A percentile compares a stretch with the other conserved stretches of the same genome.
Evolutionary conservation across 1,140 invertebrate species (phyloP).

Genomic region (Drosophila azteca): DNA sequence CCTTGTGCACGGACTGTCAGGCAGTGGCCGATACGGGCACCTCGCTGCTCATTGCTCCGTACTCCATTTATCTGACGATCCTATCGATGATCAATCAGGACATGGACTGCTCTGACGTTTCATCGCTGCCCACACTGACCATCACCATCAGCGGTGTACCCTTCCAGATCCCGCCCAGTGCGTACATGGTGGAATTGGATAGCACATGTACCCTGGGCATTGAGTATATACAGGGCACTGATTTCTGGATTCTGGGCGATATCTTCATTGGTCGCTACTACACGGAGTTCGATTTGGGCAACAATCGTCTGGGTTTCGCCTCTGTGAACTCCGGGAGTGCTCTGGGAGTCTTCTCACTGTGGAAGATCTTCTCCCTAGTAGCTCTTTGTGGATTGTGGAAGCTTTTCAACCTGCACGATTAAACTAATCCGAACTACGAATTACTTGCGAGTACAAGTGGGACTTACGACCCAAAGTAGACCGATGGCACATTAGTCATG

Average conservation of each 20-base stretch:
- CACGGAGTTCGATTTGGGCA: conserved; percentile 88
- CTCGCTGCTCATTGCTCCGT: conserved; percentile 88
- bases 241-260: conserved; percentile 84
- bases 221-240: conserved; percentile 22
- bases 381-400: too few relatives aligned
- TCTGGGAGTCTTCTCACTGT: too few relatives aligned
- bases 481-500: too few relatives aligned
- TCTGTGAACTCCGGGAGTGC: conserved; percentile 18
- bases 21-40: conserved; percentile 92
- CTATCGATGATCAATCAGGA: conserved; percentile 17
- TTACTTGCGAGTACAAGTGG: too few relatives aligned
- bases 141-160: conserved; percentile 43
- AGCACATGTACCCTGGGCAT: conserved; percentile 43
- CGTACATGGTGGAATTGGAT: conserved; percentile 40
- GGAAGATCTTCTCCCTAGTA: too few relatives aligned
- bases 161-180: conserved; percentile 38
- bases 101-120: conserved; percentile 34
- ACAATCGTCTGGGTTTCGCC: conserved; percentile 87
- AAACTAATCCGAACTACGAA: too few relatives aligned
- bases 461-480: too few relatives aligned
- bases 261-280: conserved; percentile 89
- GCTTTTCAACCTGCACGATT: too few relatives aligned
- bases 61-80: conserved; percentile 10
- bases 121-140: conserved; percentile 27
- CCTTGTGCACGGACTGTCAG: conserved; percentile 85